Evolutionary conservation across 2,113 vertebrate species (phyloP), one percentile per base, ranked within the genome.

Genomic region (Xiphophorus couchianus): DNA sequence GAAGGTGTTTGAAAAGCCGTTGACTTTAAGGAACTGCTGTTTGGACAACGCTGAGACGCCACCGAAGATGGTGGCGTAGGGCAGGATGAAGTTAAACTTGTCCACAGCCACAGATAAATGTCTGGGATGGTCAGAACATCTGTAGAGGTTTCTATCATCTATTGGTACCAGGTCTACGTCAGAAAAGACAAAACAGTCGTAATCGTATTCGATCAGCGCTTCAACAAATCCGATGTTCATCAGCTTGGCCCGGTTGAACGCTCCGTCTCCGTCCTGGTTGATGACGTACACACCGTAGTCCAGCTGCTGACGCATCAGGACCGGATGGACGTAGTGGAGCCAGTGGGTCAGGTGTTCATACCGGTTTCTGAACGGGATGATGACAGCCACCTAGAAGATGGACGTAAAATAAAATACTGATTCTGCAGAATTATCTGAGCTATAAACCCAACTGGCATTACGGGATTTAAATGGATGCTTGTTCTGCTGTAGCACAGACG

Each of bases 41-140:
- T 99, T 97, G 0, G 28, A 28, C 28, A 28, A 28, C 1, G 28
- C 28, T 28, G 95, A 96, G 11, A 99, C 97, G 0, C 97, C 97
- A 77, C 97, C 97, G 31, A 98, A 99, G 92, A 28, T 28, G 28
- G 28, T 28, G 28, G 28, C 28, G 28, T 28, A 28, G 28, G 28
- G 92, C 97, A 99, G 91, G 15, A 93, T 75, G 89, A 96, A 99
- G 74, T 95, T 94, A 48, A 99, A 99, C 80, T 98, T 99, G 91
- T 99, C 97, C 95, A 99, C 97, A 19, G 95, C 96, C 19, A 98
- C 97, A 39, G 98, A 95, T 78, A 99, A 94, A 85, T 99, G 98
- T 73, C 97, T 88, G 2, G 97, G 98, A 73, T 95, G 95, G 73
- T 93, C 92, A 78, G 95, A 98, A 81, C 97, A 99, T 80, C 94